Evolutionary conservation across 2,797 vertebrate genomes (phyloP).

Genomic region (Phoebastria nigripes): DNA sequence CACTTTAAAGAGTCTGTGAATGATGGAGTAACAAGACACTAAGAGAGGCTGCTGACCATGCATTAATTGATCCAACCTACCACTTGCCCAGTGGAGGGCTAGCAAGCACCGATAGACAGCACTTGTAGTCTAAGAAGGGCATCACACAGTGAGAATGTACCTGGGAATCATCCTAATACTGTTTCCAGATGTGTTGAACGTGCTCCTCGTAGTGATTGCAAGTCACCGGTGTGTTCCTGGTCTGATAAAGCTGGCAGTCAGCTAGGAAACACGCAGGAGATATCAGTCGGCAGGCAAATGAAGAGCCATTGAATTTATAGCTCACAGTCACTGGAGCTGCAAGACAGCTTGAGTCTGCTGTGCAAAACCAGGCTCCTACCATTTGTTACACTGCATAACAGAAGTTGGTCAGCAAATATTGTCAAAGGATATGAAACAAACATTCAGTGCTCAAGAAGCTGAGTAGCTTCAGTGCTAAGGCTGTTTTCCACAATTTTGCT

Average conservation of each 20-base stretch:
- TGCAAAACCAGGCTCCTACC: not conserved
- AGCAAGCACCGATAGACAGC: fast-evolving
- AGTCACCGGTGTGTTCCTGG: not conserved
- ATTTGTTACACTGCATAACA: not conserved
- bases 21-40: not conserved
- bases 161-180: not conserved
- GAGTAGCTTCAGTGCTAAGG: not conserved
- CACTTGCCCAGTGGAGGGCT: not conserved
- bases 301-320: not conserved
- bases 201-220: not conserved
- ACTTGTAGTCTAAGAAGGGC: not conserved
- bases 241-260: not conserved
- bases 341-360: not conserved
- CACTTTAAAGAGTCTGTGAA: not conserved
- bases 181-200: not conserved
- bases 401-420: not conserved
- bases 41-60: not conserved
- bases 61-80: not conserved
- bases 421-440: not conserved
- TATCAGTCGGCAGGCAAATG: not conserved
- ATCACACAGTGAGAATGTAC: not conserved
- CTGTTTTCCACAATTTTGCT: not conserved
- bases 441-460: not conserved
- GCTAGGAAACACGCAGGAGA: not conserved
- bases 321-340: not conserved